phyloP scores from a whole-genome alignment of 2,113 vertebrate species.

The Amblyopsis rosae region DNA sequence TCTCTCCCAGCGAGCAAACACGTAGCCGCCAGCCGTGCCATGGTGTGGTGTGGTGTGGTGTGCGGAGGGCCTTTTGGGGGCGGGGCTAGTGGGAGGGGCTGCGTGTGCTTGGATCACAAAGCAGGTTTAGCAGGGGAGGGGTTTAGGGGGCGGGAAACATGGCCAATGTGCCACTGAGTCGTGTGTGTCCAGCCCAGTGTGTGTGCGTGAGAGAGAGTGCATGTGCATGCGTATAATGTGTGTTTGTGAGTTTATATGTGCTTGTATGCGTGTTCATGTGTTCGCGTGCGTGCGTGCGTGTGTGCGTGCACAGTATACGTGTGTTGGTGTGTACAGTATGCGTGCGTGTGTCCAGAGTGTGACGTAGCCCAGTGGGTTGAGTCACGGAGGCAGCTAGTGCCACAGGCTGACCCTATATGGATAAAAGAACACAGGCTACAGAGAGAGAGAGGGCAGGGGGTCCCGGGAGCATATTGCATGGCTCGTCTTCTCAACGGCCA shows the following conservation, averaged over 20 bases:
- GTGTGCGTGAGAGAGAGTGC: slow-evolving; percentile 11
- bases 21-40: slow-evolving; percentile 11
- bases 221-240: not conserved
- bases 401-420: slow-evolving; percentile 10
- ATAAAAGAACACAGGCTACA: not conserved
- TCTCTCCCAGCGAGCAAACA: slow-evolving; percentile 22
- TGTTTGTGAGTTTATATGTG: slow-evolving; percentile 6
- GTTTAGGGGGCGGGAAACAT: slow-evolving; percentile 42
- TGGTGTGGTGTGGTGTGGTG: no score
- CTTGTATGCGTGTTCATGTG: slow-evolving; percentile 4
- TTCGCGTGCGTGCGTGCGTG: not conserved
- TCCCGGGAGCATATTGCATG: not conserved
- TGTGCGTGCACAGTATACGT: not conserved
- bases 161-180: slow-evolving; percentile 20
- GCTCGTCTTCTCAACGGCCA: slow-evolving; percentile 4
- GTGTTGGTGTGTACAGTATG: not conserved
- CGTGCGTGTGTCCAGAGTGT: not conserved
- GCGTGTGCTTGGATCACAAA: slow-evolving; percentile 46
- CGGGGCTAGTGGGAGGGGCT: slow-evolving; percentile 22
- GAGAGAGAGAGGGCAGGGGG: no score
- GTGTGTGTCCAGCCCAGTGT: slow-evolving; percentile 23
- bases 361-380: slow-evolving; percentile 16
- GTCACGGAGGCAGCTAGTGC: slow-evolving; percentile 22
- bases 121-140: slow-evolving; percentile 22
- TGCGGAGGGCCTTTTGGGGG: not conserved